Evolutionary conservation across 2,888 invertebrate species (phyloP).

Genomic region (Petrolisthes cinctipes): DNA sequence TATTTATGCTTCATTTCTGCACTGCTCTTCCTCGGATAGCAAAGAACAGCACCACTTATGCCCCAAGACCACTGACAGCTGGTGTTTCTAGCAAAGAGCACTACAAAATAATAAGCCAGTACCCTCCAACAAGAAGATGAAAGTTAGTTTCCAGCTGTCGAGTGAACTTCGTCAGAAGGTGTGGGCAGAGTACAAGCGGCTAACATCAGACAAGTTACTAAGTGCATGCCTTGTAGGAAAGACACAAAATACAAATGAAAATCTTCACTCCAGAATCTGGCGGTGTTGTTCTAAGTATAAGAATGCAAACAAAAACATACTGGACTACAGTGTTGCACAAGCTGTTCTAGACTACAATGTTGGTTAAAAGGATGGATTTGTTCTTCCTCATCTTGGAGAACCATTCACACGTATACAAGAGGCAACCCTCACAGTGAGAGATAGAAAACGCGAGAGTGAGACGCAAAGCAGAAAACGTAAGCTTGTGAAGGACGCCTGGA

Average conservation of each 20-base stretch:
- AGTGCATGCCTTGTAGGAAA: constrained; percentile 6
- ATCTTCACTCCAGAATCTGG: constrained; percentile 25
- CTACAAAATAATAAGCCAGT: neutral
- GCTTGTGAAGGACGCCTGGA: neutral
- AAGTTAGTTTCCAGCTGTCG: constrained; percentile 4
- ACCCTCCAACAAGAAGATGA: constrained; percentile 11
- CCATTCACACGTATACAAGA: neutral
- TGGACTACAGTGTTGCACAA: constrained; percentile 2
- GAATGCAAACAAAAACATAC: neutral
- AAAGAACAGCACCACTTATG: constrained; percentile 20
- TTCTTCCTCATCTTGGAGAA: constrained; percentile 18
- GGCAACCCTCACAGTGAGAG: neutral
- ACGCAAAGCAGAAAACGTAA: constrained; percentile 1
- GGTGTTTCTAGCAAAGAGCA: constrained; percentile 25
- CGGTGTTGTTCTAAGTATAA: neutral
- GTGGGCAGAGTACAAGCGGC: constrained; percentile 3
- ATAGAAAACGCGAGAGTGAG: constrained; percentile 1
- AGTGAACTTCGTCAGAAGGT: neutral
- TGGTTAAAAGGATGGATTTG: constrained; percentile 12
- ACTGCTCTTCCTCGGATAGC: constrained; percentile 24
- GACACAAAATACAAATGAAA: constrained; percentile 9
- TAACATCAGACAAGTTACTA: neutral
- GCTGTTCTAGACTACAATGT: constrained; percentile 19
- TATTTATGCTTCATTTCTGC: constrained; percentile 9
- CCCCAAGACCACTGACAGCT: constrained; percentile 27